A percentile compares a stretch with the other conserved stretches of the same genome.
phyloP scores from a whole-genome alignment of 2,113 vertebrate genomes.

The Upupa epops region DNA sequence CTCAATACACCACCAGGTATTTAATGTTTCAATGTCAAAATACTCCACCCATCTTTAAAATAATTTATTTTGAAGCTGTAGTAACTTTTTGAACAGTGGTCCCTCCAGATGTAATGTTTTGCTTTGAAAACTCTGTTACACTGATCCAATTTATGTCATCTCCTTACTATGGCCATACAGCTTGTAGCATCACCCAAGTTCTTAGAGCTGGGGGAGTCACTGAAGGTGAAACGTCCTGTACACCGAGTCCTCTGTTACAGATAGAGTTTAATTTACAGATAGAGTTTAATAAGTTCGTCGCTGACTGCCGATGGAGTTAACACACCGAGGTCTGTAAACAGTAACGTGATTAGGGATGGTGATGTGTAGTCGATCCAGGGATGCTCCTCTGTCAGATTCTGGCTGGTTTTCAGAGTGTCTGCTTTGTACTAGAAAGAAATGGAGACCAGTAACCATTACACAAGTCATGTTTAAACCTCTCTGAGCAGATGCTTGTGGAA shows the following conservation, averaged over 20 bases:
- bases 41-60: background rate
- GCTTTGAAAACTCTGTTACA: background rate
- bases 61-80: slow-evolving; percentile 35
- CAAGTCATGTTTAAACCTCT: background rate
- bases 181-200: background rate
- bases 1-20: background rate
- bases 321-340: slow-evolving; percentile 96
- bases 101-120: background rate
- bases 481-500: background rate
- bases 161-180: background rate
- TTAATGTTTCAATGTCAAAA: slow-evolving; percentile 14
- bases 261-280: slow-evolving; percentile 97
- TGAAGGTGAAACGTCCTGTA: background rate
- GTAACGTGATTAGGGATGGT: slow-evolving; percentile 91
- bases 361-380: slow-evolving; percentile 95
- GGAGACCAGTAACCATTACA: background rate
- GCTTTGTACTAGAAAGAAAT: slow-evolving; percentile 88
- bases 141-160: background rate
- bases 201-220: background rate
- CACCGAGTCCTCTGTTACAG: slow-evolving; percentile 70
- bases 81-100: background rate
- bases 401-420: slow-evolving; percentile 81
- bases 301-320: slow-evolving; percentile 95
- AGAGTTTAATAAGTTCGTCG: slow-evolving; percentile 97
- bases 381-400: slow-evolving; percentile 87